Evolutionary conservation across 2,113 vertebrate species (phyloP).

Genomic region (Gracilinanus agilis): DNA sequence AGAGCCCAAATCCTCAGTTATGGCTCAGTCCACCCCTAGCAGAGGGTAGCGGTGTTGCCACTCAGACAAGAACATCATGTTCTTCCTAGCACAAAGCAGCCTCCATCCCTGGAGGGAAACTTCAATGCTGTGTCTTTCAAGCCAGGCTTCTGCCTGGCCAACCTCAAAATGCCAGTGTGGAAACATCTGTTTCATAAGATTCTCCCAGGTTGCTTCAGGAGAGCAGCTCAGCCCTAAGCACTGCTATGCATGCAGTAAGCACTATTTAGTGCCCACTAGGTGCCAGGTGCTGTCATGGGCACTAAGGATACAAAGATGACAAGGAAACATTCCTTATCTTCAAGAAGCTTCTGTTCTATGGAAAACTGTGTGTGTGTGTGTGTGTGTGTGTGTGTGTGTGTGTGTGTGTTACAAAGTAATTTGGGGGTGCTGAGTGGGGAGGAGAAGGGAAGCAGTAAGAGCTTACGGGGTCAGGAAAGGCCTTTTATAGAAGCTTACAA

Average conservation of each 20-base stretch:
- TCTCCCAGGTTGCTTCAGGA: conserved; percentile 77
- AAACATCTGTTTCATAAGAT: conserved; percentile 88
- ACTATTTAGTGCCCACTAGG: background rate
- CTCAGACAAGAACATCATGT: background rate
- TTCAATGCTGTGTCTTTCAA: conserved; percentile 89
- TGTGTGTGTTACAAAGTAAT: too few relatives aligned
- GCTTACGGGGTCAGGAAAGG: too few relatives aligned
- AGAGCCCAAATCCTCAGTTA: background rate
- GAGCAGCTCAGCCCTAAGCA: rapidly evolving
- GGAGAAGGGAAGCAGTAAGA: too few relatives aligned
- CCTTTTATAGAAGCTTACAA: too few relatives aligned
- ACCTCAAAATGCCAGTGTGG: conserved; percentile 91
- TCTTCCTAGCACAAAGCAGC: conserved; percentile 79
- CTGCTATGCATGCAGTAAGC: too few relatives aligned
- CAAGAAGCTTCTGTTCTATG: too few relatives aligned
- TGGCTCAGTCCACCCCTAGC: background rate
- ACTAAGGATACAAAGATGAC: background rate
- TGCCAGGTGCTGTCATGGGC: background rate
- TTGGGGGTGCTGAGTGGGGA: too few relatives aligned
- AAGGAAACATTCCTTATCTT: background rate
- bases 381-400: too few relatives aligned
- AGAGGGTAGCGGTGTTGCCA: background rate
- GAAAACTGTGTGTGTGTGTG: too few relatives aligned
- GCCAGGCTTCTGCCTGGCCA: conserved; percentile 88
- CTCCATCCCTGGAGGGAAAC: conserved; percentile 76